These are phyloP conservation scores for Psittacula derbiana DNA, from an alignment of 2,797 vertebrate species.

Conservation along the genomic window DNA sequence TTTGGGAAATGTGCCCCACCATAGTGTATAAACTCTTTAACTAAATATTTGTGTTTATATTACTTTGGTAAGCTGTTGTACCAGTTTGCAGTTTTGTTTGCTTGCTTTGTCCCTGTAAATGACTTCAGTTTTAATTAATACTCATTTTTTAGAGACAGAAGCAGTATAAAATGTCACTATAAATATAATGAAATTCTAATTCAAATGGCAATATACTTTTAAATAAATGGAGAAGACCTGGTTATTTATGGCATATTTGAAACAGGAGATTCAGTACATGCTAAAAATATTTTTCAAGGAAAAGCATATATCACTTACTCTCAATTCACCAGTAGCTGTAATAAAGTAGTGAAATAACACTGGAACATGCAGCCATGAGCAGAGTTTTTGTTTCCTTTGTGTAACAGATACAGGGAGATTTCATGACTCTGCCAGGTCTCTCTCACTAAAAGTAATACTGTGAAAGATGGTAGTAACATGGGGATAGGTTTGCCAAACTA, in stretches of 20 bases:
- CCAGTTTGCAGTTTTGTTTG: background rate
- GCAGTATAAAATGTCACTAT: background rate
- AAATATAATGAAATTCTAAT: background rate
- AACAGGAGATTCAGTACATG: background rate
- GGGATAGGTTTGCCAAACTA: background rate
- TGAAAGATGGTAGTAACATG: background rate
- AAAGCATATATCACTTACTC: background rate
- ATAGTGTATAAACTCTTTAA: background rate
- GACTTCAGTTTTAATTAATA: background rate
- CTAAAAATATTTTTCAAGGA: background rate
- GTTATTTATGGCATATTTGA: background rate
- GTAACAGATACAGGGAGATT: background rate
- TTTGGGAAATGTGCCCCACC: background rate
- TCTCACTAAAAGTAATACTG: background rate
- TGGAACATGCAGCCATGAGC: background rate
- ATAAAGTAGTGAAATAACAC: background rate
- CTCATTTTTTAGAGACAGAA: background rate
- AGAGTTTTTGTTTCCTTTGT: background rate
- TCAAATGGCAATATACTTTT: background rate
- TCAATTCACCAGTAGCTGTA: background rate
- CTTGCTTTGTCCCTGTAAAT: background rate
- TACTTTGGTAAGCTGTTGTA: background rate
- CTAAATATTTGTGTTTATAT: background rate
- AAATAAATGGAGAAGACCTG: background rate
- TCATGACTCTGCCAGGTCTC: background rate